These are phyloP conservation scores for Elegia similella DNA, from an alignment of 2,888 invertebrate genomes.

Conservation along the genomic window DNA sequence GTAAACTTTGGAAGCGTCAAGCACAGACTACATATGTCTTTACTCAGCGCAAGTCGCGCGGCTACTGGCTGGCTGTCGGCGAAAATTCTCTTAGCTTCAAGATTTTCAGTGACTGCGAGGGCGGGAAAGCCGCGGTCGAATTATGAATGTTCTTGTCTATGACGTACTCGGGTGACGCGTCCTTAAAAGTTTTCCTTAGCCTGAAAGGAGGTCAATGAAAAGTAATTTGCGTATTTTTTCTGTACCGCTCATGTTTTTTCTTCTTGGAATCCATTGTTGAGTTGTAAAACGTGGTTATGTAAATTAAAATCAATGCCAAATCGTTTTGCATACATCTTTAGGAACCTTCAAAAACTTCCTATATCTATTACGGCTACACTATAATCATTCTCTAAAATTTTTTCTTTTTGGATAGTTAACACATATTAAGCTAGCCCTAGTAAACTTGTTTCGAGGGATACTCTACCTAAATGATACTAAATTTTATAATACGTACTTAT, in stretches of 20 bases:
- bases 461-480: too few relatives aligned
- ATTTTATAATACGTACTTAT: too few relatives aligned
- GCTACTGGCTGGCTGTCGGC: conserved; percentile 46
- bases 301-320: neutral
- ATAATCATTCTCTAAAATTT: too few relatives aligned
- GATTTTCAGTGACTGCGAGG: conserved; percentile 56
- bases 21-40: conserved; percentile 31
- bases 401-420: too few relatives aligned
- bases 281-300: neutral
- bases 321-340: too few relatives aligned
- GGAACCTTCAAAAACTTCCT: too few relatives aligned
- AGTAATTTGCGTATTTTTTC: neutral
- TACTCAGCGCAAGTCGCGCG: conserved; percentile 53
- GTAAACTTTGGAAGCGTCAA: conserved; percentile 46
- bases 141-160: conserved; percentile 45
- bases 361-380: too few relatives aligned
- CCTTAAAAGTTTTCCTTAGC: conserved; percentile 12
- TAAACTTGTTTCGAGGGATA: too few relatives aligned
- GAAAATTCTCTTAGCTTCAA: conserved; percentile 41
- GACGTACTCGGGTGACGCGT: conserved; percentile 27
- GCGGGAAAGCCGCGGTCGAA: conserved; percentile 54
- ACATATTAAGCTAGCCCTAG: too few relatives aligned
- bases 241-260: neutral
- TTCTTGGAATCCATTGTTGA: conserved; percentile 2
- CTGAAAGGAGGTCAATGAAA: conserved; percentile 17